Evolutionary conservation across 2,113 vertebrate genomes (phyloP), one percentile per base, ranked within the genome.

Genomic region (Oophaga pumilio): DNA sequence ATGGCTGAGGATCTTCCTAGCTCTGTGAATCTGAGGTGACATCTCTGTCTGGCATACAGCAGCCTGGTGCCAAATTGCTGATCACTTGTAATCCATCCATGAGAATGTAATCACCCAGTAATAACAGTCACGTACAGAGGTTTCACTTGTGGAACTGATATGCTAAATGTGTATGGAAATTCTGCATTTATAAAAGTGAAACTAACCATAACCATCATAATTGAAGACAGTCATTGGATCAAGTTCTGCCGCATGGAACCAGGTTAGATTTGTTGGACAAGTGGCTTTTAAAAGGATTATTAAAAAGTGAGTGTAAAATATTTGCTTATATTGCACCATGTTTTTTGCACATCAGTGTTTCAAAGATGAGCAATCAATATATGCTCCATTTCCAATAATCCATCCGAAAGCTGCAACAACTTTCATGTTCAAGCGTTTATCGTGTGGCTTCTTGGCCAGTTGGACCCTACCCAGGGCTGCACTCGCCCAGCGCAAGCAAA

Each of bases 71-170:
- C 77, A 80, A 80, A 28, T 20, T 56, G 56, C 77, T 80, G 15
- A 15, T 80, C 53, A 80, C 76, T 57, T 60, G 56, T 80, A 80
- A 80, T 80, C 77, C 77, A 80, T 57, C 53, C n/a, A 56, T 79
- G 76, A 56, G 53, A 79, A 26, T 80, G 77, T 57, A 74, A 33
- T 60, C 26, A 5, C 28, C 33, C 56, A 60, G 77, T 80, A 43
- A 60, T 20, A 28, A 2, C 12, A 7, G n/a, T 57, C 76, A 26
- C 50, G 57, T 56, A 57, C 20, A n/a, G 10, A 52, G 74, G 1
- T 50, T 22, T 24, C 17, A 73, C 28, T 49, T 17, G 12, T 18
- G 52, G 43, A 76, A 24, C n/a, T 4, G 66, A 26, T 68, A 26
- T 66, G 2, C n/a, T 66, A 24, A 24, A 66, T 66, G 62, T 68